Conservation (phyloP, 2,888 invertebrate genomes). For the Podabrus alpinus region DNA sequence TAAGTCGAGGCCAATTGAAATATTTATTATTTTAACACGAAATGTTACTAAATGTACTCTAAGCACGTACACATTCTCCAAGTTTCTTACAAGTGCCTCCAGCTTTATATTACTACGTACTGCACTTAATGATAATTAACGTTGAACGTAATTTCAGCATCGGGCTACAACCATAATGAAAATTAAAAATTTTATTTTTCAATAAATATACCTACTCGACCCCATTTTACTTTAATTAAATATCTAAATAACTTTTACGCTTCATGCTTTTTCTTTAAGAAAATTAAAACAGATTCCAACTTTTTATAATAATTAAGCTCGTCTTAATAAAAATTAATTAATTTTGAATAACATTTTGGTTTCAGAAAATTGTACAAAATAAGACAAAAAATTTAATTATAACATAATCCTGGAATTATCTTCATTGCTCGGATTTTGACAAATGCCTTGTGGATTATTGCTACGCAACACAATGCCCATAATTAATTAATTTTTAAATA, state of each 20-base stretch:
- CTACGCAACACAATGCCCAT: neutral
- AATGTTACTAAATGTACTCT: conserved; percentile 8
- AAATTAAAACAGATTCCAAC: neutral
- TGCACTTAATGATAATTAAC: conserved; percentile 15
- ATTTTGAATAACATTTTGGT: neutral
- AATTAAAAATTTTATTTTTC: neutral
- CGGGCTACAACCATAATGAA: neutral
- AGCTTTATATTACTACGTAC: conserved; percentile 15
- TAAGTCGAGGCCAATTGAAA: neutral
- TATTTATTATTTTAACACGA: conserved; percentile 9
- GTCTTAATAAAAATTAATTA: neutral
- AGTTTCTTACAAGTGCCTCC: conserved; percentile 15
- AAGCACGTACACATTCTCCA: conserved; percentile 14
- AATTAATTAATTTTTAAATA: too few species aligned
- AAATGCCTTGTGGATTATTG: neutral
- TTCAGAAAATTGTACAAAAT: neutral
- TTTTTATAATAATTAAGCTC: neutral
- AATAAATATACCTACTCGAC: neutral
- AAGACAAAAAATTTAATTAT: neutral
- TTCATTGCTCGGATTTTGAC: neutral
- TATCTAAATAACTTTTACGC: neutral
- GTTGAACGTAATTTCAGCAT: conserved; percentile 3
- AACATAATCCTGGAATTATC: neutral
- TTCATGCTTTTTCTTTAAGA: neutral
- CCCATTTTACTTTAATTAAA: neutral